Conservation (phyloP, 2,113 vertebrate genomes). For the Salvelinus sp. region DNA sequence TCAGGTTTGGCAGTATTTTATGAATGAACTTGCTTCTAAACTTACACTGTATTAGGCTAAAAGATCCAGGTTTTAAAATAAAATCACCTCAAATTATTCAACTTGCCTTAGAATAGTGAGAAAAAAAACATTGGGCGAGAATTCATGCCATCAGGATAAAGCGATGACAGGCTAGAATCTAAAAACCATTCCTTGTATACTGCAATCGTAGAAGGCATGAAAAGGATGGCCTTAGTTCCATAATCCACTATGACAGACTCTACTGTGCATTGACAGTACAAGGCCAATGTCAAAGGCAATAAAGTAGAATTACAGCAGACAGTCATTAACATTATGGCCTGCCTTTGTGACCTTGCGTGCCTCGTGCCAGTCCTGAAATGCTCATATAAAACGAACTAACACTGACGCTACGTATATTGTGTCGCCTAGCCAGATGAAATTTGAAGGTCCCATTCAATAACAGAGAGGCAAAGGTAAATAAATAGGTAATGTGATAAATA, state of each 20-base stretch:
- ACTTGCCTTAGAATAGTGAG: too few species aligned
- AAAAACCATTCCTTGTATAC: neutral
- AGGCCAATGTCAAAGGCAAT: neutral
- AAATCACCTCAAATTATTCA: too few species aligned
- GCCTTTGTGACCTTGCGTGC: neutral
- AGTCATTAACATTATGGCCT: neutral
- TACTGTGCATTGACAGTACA: neutral
- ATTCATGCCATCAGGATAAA: neutral
- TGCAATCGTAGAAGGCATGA: neutral
- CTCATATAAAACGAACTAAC: constrained; percentile 39
- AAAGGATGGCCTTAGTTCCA: neutral
- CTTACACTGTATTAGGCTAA: neutral
- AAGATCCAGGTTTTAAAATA: too few species aligned
- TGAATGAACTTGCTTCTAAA: neutral
- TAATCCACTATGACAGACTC: neutral
- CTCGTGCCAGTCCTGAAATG: neutral
- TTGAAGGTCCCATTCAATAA: neutral
- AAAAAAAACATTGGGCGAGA: neutral
- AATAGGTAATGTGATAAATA: neutral
- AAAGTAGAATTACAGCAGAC: constrained; percentile 77
- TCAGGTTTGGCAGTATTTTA: neutral
- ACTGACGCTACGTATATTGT: constrained; percentile 48
- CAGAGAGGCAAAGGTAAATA: neutral
- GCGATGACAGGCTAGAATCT: neutral
- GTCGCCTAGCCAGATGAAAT: neutral